Conservation (phyloP, 1,140 invertebrate species). For the Ctenoplectra terminalis region DNA sequence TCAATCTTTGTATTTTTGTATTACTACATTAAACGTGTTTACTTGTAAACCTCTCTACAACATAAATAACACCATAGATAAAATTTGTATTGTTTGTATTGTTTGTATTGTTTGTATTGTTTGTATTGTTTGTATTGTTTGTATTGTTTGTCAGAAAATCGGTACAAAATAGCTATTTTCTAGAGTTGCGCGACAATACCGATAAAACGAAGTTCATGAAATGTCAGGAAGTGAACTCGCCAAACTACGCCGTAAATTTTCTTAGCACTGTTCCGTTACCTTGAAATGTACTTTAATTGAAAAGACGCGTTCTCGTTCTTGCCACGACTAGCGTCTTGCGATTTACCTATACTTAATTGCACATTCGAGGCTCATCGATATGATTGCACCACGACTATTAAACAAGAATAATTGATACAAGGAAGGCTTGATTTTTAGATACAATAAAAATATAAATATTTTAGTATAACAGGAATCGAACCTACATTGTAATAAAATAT, state of each 20-base stretch:
- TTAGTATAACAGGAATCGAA: too few relatives aligned
- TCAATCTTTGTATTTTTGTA: too few relatives aligned
- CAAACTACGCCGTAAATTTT: constrained; percentile 6
- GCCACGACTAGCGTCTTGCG: constrained; percentile 52
- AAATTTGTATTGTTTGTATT: neutral
- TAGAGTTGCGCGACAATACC: too few relatives aligned
- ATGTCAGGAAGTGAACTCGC: constrained; percentile 15
- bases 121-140: too few relatives aligned
- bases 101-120: too few relatives aligned
- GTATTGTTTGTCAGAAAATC: too few relatives aligned
- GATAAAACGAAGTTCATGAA: neutral
- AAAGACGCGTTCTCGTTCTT: constrained; percentile 36
- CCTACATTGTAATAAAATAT: too few relatives aligned
- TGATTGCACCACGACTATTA: neutral
- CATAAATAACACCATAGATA: neutral
- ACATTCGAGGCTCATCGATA: constrained; percentile 20
- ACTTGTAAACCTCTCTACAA: too few relatives aligned
- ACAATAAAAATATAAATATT: neutral
- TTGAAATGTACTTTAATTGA: constrained; percentile 42
- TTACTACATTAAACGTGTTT: too few relatives aligned
- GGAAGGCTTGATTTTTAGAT: neutral
- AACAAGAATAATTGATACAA: constrained; percentile 3
- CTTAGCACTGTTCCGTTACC: constrained; percentile 40
- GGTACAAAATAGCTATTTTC: too few relatives aligned
- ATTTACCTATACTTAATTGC: constrained; percentile 64